Base-by-base conservation (phyloP, 2,797 vertebrate species). In the Vipera ursinii region DNA sequence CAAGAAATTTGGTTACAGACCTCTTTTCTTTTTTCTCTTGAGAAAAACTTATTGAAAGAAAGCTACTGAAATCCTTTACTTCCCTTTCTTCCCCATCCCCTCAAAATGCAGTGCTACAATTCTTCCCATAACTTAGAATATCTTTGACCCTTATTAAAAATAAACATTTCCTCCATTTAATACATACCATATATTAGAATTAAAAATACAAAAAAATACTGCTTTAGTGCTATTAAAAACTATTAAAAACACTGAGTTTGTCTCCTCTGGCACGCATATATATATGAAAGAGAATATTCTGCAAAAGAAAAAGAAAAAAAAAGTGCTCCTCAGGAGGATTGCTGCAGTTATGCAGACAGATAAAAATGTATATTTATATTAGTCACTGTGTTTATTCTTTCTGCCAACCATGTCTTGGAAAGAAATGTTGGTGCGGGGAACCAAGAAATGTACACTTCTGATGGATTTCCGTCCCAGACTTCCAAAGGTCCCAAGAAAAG, bases 401-500 rank as follows among this genome's bases (percentile, higher is more conserved):
- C 97, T 95, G 92, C 86, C 92, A 96, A 96, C 92, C 17, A 0
- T 93, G 94, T 94, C 94, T 95, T 95, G 51, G 85, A 78, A 93
- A 22, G 55, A 24, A n/a, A 22, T 32, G 61, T 28, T 82, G 91
- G 38, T 88, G 87, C 6, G 15, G 48, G 56, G 65, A 91, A 56
- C 8, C 92, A 78, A n/a, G 92, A 95, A 90, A 94, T 78, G 78
- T 92, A 78, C 28, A 92, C 15, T 3, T 90, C 94, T 93, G 93
- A 93, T 95, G 93, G 91, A 91, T 96, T 93, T 96, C n/a, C n/a
- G 65, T 73, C 93, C 95, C 94, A 95, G 59, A 32, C 94, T 96
- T 94, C 93, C 96, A 96, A 91, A 61, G 88, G 88, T 95, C 95
- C 96, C 96, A 93, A 96, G 94, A 96, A 95, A 97, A 93, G 93